These are phyloP conservation scores for Drosophila colorata DNA, from an alignment of 2,888 invertebrate genomes.

Conservation along the genomic window DNA sequence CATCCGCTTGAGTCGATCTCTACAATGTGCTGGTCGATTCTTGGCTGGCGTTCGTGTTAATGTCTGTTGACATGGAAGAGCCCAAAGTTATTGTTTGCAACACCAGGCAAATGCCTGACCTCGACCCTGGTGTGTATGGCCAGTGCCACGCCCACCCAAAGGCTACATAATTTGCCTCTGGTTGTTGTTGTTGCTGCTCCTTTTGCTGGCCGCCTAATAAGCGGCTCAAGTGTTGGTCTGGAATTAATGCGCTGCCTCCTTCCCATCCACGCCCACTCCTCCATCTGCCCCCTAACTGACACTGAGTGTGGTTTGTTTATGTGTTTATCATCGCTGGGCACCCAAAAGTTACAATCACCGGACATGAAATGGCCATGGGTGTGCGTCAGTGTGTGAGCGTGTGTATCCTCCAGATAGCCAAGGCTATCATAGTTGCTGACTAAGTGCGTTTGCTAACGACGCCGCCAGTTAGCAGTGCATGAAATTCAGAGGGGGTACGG, in stretches of 20 bases:
- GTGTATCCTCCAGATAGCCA: constrained; percentile 38
- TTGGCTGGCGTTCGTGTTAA: constrained; percentile 51
- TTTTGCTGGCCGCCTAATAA: constrained; percentile 60
- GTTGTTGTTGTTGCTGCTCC: constrained; percentile 2
- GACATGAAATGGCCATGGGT: constrained; percentile 42
- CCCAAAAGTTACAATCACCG: constrained; percentile 59
- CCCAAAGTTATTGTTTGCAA: constrained; percentile 73
- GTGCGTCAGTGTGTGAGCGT: constrained; percentile 13
- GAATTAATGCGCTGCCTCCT: constrained; percentile 62
- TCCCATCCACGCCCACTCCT: not conserved
- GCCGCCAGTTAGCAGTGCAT: constrained; percentile 15
- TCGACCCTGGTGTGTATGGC: constrained; percentile 25
- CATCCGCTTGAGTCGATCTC: constrained; percentile 16
- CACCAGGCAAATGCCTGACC: constrained; percentile 50
- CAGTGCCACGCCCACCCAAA: constrained; percentile 34
- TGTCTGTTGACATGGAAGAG: constrained; percentile 76
- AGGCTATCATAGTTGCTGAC: constrained; percentile 29
- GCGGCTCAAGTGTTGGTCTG: constrained; percentile 76
- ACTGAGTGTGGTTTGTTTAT: constrained; percentile 34
- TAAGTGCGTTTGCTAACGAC: constrained; percentile 46
- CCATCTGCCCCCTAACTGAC: constrained; percentile 14
- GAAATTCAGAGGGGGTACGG: not conserved
- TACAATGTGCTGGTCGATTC: constrained; percentile 35
- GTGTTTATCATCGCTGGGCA: constrained; percentile 41
- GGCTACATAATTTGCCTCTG: constrained; percentile 64